Evolutionary conservation across 2,113 vertebrate species (phyloP), one percentile per base, ranked within the genome.

Genomic region (Bostrychus sinensis): DNA sequence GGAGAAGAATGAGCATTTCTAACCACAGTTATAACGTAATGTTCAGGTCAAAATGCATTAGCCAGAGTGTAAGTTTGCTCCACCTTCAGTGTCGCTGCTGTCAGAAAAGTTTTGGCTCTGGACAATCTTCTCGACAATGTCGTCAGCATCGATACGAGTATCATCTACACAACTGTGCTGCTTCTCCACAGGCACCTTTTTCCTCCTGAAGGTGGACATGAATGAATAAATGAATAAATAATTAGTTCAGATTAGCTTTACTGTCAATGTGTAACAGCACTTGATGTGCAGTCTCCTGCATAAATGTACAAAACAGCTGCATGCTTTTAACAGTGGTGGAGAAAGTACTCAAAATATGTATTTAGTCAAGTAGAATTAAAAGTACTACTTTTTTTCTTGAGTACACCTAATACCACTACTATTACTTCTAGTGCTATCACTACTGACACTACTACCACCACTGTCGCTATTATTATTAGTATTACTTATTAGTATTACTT

Each of bases 41-140:
- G 5, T 20, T 22, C 5, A 23, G 4, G 34, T 43, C 0, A 42
- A 36, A 7, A 19, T 8, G 6, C 22, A 56, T 14, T 11, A 10
- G 3, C 0, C 1, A 43, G 50, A 10, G 2, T 3, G 6, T 11
- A 17, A 23, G 5, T 37, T 3, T 14, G 8, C 1, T 32, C 2
- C 6, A 79, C 86, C 83, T 84, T 88, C 86, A 4, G 68, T 82
- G 69, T 70, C 82, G 79, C 86, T 82, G 55, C 16, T 53, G 63
- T 82, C 79, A 11, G 79, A 85, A 3, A 88, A 86, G 75, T 88
- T 85, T 67, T 88, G 86, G 30, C 86, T 88, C 62, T 81, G 83
- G 37, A 88, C 37, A 0, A 88, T 88, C 19, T 82, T 86, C 75
- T 88, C 83, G 55, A 88, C 86, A 2, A 88, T 84, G 72, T 77